Base-by-base conservation (phyloP, 1,140 invertebrate genomes). In the Telenomus remus region DNA sequence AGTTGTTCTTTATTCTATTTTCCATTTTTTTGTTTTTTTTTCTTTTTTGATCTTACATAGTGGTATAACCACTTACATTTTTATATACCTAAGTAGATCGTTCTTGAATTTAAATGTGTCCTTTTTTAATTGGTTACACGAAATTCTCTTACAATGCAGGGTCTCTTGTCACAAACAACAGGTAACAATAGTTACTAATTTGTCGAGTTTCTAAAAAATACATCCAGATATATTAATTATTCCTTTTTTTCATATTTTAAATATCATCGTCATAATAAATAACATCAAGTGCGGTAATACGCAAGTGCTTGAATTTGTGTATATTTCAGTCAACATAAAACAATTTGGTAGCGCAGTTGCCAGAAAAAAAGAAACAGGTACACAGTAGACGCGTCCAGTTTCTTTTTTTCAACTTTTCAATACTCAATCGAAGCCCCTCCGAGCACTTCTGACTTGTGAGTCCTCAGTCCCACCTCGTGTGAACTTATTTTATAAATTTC, bases 21-120 rank as follows among this genome's bases (percentile, higher is more conserved):
- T 86, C 85, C 87, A 83, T 83, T 86, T 76, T 83, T 82, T 74
- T 39, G 0, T 37, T 14, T 80, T 79, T 81, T 85, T 51, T 56
- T 64, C 39, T 75, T 79, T n/a, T 84, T 86, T 86, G 78, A 85
- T 84, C 83, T 87, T 86, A 88, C 85, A 86, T 80, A 86, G 80
- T 76, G 66, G 73, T 87, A 84, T 83, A 88, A 81, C 80, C 85
- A 87, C 83, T 85, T 83, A 87, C 70, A 78, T 70, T 46, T 59
- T 42, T 70, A 61, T 76, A 54, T 35, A 27, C 19, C 66, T 78
- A 78, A 61, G 65, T 84, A 87, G 81, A 86, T 84, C 83, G 74
- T 82, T 80, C 64, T 82, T 82, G 43, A 59, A 84, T 82, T 74
- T 74, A 57, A 14, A 70, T 72, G 63, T 76, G 42, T 65, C 56